Conservation (phyloP, 2,797 vertebrate genomes). For the Myripristis jacobus region DNA sequence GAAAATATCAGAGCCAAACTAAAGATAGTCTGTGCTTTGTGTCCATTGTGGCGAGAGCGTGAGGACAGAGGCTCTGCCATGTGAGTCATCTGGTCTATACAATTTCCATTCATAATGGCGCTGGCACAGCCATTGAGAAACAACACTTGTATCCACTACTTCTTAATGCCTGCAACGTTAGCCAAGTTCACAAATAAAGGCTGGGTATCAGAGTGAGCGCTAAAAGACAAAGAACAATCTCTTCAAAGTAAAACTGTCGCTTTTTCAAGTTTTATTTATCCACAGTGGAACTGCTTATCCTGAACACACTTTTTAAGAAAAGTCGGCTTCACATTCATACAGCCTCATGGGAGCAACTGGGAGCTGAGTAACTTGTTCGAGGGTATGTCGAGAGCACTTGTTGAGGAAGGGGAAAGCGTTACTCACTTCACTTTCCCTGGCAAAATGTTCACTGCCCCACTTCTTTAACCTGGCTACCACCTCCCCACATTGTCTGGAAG, state of each 20-base stretch:
- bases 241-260: conserved; percentile 7
- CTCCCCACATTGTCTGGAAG: not conserved
- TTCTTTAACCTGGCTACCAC: conserved; percentile 16
- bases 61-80: conserved; percentile 59
- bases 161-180: conserved; percentile 16
- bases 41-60: conserved; percentile 62
- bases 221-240: conserved; percentile 33
- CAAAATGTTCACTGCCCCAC: conserved; percentile 5
- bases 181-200: conserved; percentile 43
- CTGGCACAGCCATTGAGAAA: conserved; percentile 51
- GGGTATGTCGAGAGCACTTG: conserved; percentile 37
- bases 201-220: conserved; percentile 43
- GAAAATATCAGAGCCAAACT: conserved; percentile 57
- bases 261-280: not conserved
- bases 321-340: not conserved
- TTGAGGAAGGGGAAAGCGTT: conserved; percentile 16
- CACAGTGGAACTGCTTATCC: conserved; percentile 14
- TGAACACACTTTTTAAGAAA: conserved; percentile 13
- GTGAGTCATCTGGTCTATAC: conserved; percentile 67
- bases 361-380: conserved; percentile 35
- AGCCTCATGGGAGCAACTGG: conserved; percentile 4
- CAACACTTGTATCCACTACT: conserved; percentile 51
- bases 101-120: conserved; percentile 69
- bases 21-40: conserved; percentile 66
- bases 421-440: conserved; percentile 4